phyloP scores from a whole-genome alignment of 1,140 invertebrate species.

The Diplogasteroides magnus region DNA sequence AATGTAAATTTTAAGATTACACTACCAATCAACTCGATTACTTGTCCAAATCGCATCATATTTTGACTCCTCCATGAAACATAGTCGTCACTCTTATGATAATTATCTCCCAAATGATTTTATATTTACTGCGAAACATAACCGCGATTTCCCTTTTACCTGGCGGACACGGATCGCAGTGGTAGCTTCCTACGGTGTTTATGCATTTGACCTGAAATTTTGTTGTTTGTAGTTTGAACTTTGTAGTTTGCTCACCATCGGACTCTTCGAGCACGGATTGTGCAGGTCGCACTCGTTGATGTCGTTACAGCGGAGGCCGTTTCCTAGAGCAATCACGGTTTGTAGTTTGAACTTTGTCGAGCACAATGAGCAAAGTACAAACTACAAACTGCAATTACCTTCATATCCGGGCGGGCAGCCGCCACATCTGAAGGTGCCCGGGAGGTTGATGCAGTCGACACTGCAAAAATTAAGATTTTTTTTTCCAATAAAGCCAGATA shows the following conservation, averaged over 20 bases:
- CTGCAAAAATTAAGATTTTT: too few species aligned
- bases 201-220: constrained; percentile 48
- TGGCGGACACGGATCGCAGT: constrained; percentile 58
- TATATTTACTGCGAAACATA: too few species aligned
- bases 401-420: constrained; percentile 41
- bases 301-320: constrained; percentile 45
- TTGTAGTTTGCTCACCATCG: constrained; percentile 19
- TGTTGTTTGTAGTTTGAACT: too few species aligned
- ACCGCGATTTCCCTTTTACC: too few species aligned
- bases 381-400: constrained; percentile 26
- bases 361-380: background rate
- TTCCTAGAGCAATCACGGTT: constrained; percentile 33
- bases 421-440: constrained; percentile 45
- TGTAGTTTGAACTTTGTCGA: background rate
- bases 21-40: too few species aligned
- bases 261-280: constrained; percentile 42
- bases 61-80: too few species aligned
- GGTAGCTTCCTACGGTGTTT: constrained; percentile 56
- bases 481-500: too few species aligned
- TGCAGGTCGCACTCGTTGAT: constrained; percentile 45
- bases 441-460: constrained; percentile 46
- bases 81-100: too few species aligned
- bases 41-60: too few species aligned
- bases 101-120: too few species aligned
- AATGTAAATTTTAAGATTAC: too few species aligned